Percentiles rank a stretch among this genome's conserved stretches.
Conservation (phyloP, 2,113 vertebrate genomes). For the Alouatta palliata region DNA sequence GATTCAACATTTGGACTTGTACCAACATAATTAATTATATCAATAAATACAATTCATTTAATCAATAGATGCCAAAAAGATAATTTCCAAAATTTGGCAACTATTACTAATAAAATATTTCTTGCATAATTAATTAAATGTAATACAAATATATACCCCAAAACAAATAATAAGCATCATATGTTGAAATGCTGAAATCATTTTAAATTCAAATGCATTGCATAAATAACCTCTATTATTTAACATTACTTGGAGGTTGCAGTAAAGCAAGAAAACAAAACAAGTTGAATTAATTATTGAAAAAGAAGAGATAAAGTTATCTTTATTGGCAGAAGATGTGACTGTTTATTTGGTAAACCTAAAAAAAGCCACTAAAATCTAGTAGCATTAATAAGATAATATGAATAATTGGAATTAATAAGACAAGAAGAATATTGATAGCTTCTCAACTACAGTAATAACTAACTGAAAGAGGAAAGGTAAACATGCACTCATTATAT, state of each 20-base stretch:
- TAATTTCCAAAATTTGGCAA: conserved; percentile 14
- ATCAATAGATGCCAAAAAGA: not conserved
- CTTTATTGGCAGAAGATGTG: not conserved
- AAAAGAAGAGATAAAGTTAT: conserved; percentile 13
- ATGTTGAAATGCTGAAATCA: not conserved
- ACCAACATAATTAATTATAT: conserved; percentile 17
- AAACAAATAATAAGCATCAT: not conserved
- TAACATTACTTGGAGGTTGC: not conserved
- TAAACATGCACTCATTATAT: not conserved
- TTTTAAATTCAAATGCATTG: not conserved
- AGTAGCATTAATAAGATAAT: not conserved
- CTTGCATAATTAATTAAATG: not conserved
- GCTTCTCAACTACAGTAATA: not conserved
- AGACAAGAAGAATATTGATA: not conserved
- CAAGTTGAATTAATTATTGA: not conserved
- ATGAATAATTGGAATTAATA: not conserved
- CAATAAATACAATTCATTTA: conserved; percentile 4
- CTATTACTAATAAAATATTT: not conserved
- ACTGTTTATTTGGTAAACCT: not conserved
- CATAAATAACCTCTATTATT: not conserved
- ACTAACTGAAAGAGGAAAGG: not conserved
- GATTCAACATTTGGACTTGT: conserved; percentile 24
- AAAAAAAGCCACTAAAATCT: not conserved
- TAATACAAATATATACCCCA: not conserved
- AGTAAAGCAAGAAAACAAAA: conserved; percentile 44